Evolutionary conservation across 1,140 invertebrate species (phyloP), one percentile per base, ranked within the genome.

Genomic region (Adelges cooleyi): DNA sequence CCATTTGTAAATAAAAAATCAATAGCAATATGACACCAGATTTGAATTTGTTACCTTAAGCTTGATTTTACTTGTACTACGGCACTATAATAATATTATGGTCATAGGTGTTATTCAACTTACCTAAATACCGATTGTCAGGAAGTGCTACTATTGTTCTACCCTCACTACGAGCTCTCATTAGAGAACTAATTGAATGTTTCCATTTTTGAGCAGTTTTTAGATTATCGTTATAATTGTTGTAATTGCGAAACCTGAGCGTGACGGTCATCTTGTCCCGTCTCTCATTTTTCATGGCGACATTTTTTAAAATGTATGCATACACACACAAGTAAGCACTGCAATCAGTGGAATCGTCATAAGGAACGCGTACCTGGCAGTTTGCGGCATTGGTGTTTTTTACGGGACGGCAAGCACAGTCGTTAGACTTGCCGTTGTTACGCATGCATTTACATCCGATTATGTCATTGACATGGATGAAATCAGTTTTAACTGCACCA

Each of bases 241-340:
- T 84, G 72, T 83, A 88, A 23, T 84, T 86, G 33, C 86, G 78
- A 69, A 92, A 88, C 25, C 86, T 79, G 69, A 94, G 76, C 1
- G 87, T 90, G 62, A 92, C 82, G 15, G 86, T 87, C 18, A 85
- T 86, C 65, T 86, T 78, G 72, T 89, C 86, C 52, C 89, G 79
- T 72, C 85, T 82, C 65, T 78, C 71, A 38, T 76, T 78, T 67
- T 83, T 83, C 42, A 82, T 78, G n/a, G 84, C 81, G 44, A 81
- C 80, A 71, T 84, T 86, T 71, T 87, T 86, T 68, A 90, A 73
- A 46, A 84, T 82, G 73, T 92, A 92, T 1, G 89, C 85, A 73
- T 91, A 93, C 68, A 93, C 83, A 72, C 89, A 89, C 6, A 94
- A 78, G 77, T 90, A 92, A 13, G 87, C 88, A 70, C 84, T 87